Evolutionary conservation across 2,797 vertebrate genomes (phyloP), one percentile per base, ranked within the genome.

Genomic region (Onychomys arenicola): DNA sequence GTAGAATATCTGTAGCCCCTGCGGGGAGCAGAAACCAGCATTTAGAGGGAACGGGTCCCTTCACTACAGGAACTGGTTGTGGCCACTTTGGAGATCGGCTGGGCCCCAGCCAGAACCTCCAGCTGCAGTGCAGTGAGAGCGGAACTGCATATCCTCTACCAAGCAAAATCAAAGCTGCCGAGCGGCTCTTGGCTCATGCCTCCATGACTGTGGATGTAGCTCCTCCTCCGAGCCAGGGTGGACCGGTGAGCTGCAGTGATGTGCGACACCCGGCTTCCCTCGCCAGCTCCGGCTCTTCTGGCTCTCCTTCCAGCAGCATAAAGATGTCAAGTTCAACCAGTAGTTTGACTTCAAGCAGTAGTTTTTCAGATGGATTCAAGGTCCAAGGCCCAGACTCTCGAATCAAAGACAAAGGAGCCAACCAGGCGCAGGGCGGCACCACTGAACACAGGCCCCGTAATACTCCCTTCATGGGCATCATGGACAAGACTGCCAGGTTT

Each of bases 381-480:
- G 98, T 98, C 40, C 98, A 98, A n/a, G 99, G 99, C 29, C 99
- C 99, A 0, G 99, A 99, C 0, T 98, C 99, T 85, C 99, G 99
- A 27, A 98, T 98, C 95, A 99, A 99, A 98, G 99, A 99, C 91
- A 97, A 23, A 40, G 99, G 98, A 4, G 16, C 92, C 4, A 99
- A 97, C 97, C 98, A 98, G 90, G 98, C 32, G 96, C 99, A 98
- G 89, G 97, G 98, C 0, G 40, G 98, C 17, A 9, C 97, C 0
- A 75, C 98, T 0, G 99, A 99, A 69, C 99, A 99, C 97, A 99
- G 99, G 94, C 99, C 99, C 40, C 98, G 99, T 94, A 98, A 37
- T 1, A 99, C 99, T 0, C 99, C 99, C 0, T 99, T 99, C 94
- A 99, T 99, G 99, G 99, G 99, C 23, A 98, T 99, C 97, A 99